Evolutionary conservation across 1,140 invertebrate genomes (phyloP), one percentile per base, ranked within the genome.

Genomic region (Lamellibrachia luymesi): DNA sequence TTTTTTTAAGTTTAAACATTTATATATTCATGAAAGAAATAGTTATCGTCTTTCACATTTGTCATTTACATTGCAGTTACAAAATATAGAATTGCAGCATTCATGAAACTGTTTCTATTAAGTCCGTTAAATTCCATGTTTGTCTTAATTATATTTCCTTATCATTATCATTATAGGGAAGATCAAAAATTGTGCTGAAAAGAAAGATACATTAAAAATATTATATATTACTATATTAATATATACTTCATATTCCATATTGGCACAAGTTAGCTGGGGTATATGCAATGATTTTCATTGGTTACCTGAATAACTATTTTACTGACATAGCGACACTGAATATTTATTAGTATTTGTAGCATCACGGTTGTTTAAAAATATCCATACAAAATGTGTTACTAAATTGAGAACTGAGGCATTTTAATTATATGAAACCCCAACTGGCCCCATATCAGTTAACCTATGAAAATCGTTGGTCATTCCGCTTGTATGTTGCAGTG

Each of bases 401-500:
- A 22, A 91, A 22, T 91, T 13, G 49, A 22, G 22, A 17, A 91
- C 17, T n/a, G 17, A n/a, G 13, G 22, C 13, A n/a, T 91, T 49
- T 17, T 17, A n/a, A 91, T 17, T 17, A 17, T 91, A 49, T 17
- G 17, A 91, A 49, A n/a, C 38, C 17, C 17, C 38, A n/a, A n/a
- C 38, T 91, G 91, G 17, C 17, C 49, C 17, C 22, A 91, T 17
- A 49, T 91, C 17, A 91, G 17, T 17, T 91, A 91, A 91, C 38
- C 17, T 91, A 17, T 91, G 49, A 91, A n/a, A 49, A n/a, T 13
- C 38, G 50, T 91, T 38, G 49, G 49, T 22, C 92, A 64, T 22
- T 17, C 25, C 92, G 22, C 50, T 91, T 52, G 56, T 92, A 6
- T 93, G 50, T 94, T 94, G 64, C 95, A 97, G 96, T 96, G 13